A percentile compares a stretch with the other conserved stretches of the same genome.
phyloP scores from a whole-genome alignment of 2,888 invertebrate genomes.

The Cephalotes varians region DNA sequence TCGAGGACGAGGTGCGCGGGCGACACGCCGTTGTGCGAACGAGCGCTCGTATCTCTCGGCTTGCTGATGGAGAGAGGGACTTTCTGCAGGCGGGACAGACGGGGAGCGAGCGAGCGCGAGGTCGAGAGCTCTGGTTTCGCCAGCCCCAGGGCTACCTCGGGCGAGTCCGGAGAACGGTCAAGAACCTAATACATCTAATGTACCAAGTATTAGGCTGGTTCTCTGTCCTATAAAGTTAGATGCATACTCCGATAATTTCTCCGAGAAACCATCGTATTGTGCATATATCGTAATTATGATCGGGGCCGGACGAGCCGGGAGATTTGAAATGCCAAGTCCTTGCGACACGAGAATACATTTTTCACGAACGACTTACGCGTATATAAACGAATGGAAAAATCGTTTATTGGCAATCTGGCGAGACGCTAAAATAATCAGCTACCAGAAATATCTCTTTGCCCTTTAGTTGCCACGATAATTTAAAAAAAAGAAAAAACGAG shows the following conservation, averaged over 20 bases:
- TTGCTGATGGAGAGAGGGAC: constrained; percentile 18
- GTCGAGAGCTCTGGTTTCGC: constrained; percentile 79
- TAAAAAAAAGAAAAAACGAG: constrained; percentile 1
- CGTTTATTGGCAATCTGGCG: constrained; percentile 12
- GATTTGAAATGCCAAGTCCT: constrained; percentile 22
- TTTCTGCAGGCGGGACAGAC: constrained; percentile 23
- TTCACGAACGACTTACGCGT: neutral
- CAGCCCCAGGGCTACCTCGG: constrained; percentile 75
- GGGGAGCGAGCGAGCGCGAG: constrained; percentile 51
- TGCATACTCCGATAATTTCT: constrained; percentile 51
- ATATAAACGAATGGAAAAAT: neutral
- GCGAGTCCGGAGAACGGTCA: constrained; percentile 74
- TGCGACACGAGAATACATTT: constrained; percentile 26
- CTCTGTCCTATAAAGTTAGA: constrained; percentile 63
- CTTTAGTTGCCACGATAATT: neutral
- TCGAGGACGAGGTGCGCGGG: constrained; percentile 64
- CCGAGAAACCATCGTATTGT: constrained; percentile 27
- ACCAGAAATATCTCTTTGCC: neutral
- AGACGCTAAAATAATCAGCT: neutral
- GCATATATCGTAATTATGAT: constrained; percentile 53
- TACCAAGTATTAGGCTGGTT: constrained; percentile 68
- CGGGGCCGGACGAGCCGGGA: too few relatives aligned
- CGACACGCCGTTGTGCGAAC: constrained; percentile 56
- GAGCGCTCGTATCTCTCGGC: constrained; percentile 35
- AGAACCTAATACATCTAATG: constrained; percentile 76